phyloP scores from a whole-genome alignment of 1,140 invertebrate genomes.

The Panagrolaimus sp. region DNA sequence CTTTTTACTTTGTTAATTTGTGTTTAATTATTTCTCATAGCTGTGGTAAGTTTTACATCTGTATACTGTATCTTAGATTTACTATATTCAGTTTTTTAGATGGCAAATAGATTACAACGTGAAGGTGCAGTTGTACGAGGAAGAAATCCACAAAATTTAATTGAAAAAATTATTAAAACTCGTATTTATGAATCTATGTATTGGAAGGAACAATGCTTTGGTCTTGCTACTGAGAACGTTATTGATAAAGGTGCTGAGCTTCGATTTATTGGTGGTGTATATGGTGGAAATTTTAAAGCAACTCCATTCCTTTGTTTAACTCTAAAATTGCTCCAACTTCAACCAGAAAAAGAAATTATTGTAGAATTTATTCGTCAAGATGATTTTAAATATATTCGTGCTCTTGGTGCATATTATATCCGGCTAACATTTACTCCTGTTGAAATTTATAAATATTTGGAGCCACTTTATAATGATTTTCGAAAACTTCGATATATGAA shows the following conservation, averaged over 20 bases:
- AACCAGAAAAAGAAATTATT: constrained; percentile 98
- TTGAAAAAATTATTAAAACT: constrained; percentile 96
- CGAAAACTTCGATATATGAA: constrained; percentile 85
- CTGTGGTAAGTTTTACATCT: too few species aligned
- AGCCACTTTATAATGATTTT: constrained; percentile 94
- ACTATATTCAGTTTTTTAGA: too few species aligned
- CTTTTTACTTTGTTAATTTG: too few species aligned
- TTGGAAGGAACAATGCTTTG: constrained; percentile 99
- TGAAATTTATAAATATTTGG: constrained; percentile 96
- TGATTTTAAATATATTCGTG: constrained; percentile 94
- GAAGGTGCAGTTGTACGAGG: constrained; percentile 84
- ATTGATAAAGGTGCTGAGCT: constrained; percentile 98
- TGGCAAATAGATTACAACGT: constrained; percentile 98
- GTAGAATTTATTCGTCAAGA: constrained; percentile 98
- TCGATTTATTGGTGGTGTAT: constrained; percentile 84
- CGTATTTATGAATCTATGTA: constrained; percentile 96
- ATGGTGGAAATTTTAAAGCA: constrained; percentile 92
- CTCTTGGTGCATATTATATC: constrained; percentile 91
- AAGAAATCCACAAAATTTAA: constrained; percentile 96
- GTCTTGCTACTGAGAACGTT: constrained; percentile 77
- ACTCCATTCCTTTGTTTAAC: constrained; percentile 93
- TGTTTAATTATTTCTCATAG: too few species aligned
- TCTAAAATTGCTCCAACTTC: constrained; percentile 98
- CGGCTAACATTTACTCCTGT: constrained; percentile 83
- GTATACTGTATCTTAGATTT: too few species aligned